Base-by-base conservation (phyloP, 1,140 invertebrate species). In the Leptinotarsa texana region DNA sequence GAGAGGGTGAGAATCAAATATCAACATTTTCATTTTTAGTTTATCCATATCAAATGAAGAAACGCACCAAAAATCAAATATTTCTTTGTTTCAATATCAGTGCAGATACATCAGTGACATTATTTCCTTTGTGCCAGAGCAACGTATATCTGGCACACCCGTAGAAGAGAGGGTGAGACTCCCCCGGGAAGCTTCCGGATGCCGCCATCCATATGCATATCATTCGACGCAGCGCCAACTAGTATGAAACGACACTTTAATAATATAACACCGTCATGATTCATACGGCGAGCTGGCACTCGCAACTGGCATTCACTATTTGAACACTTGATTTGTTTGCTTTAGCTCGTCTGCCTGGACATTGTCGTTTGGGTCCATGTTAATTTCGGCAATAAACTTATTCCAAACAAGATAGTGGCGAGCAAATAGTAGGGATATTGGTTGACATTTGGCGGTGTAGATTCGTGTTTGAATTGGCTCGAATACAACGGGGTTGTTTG, bases 311-410 rank as follows among this genome's bases (percentile, higher is more conserved):
- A 18, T 48, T 21, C 68, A 42, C 67, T 76, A 68, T 76, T 76
- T 76, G 75, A 76, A 76, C 72, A 76, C 72, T 73, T 73, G 75
- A 76, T 76, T 76, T 76, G 75, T 76, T 76, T 76, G 67, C 70
- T 63, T 76, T 76, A 33, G 48, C 18, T 27, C 69, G 48, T 57
- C 63, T 22, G 27, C 63, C 15, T 65, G 21, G 63, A 65, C 27
- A 65, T 65, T 65, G 63, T 22, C 63, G 63, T 65, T 65, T 65
- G 63, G 15, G 63, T 18, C 63, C 63, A 33, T 65, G 63, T 65
- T 65, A 33, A 33, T 65, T 65, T 65, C 63, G 21, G 63, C 63
- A 21, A 65, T 65, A 65, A 65, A 65, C 63, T 65, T 65, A 65
- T 65, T 65, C 63, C 63, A 65, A 65, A 65, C 63, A 65, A 65